Evolutionary conservation across 2,797 vertebrate species (phyloP).

Genomic region (Gadopsis marmoratus): DNA sequence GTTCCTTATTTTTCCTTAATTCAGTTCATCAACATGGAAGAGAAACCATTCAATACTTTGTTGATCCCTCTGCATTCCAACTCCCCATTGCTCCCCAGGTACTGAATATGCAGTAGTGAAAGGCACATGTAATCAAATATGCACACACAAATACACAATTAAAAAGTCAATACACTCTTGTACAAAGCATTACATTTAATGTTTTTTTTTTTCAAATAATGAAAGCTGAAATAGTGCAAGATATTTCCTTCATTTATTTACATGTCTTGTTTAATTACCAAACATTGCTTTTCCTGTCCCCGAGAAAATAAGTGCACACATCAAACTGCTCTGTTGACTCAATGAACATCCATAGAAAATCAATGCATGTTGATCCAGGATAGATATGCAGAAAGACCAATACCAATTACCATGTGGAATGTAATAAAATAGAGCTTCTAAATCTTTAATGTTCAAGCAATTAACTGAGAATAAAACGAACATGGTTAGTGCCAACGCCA

Average conservation of each 20-base stretch:
- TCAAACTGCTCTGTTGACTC: not conserved
- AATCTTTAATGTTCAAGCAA: slow-evolving; percentile 22
- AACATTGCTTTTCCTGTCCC: not conserved
- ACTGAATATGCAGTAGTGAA: not conserved
- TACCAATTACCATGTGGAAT: slow-evolving; percentile 20
- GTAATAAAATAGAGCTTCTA: slow-evolving; percentile 17
- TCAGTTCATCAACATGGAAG: slow-evolving; percentile 8
- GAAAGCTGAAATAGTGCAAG: not conserved
- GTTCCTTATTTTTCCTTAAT: not conserved
- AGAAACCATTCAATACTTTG: not conserved
- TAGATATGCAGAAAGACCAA: slow-evolving; percentile 12
- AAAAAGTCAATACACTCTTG: not conserved
- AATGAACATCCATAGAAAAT: not conserved
- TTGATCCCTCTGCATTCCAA: slow-evolving; percentile 3
- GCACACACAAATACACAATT: slow-evolving; percentile 12
- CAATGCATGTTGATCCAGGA: slow-evolving; percentile 7
- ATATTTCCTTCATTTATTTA: slow-evolving; percentile 7
- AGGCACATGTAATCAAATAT: slow-evolving; percentile 1
- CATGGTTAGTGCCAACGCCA: slow-evolving; percentile 10
- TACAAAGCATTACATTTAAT: not conserved
- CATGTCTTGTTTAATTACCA: slow-evolving; percentile 11
- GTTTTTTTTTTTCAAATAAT: not conserved
- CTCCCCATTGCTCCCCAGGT: not conserved
- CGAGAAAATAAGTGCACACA: not conserved
- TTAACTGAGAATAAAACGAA: slow-evolving; percentile 27